Base-by-base conservation (phyloP, 2,113 vertebrate species). In the Gymnogyps californianus region DNA sequence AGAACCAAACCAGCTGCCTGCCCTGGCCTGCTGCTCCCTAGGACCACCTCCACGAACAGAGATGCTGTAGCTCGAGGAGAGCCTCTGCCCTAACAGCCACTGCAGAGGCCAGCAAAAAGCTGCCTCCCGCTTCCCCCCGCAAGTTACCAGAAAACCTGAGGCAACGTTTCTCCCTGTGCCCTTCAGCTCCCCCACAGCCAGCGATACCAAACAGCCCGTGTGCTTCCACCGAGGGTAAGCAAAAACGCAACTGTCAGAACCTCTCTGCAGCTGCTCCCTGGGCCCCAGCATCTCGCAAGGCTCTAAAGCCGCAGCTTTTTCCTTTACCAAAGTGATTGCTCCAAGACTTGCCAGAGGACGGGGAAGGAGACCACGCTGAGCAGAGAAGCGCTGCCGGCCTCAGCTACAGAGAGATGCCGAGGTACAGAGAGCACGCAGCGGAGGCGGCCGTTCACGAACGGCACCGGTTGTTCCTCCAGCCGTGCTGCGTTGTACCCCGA, bases 51-150 rank as follows among this genome's bases (percentile, higher is more conserved):
- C 36, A 7, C 25, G 2, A 25, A 16, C 42, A 17, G 87, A 17
- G 72, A 51, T 57, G 79, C 87, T 17, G 83, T 8, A 47, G 54
- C 83, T 57, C 9, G 12, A 55, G 80, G n/a, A 84, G 47, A 70
- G 40, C 93, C 89, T 70, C 21, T 76, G 83, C 76, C 69, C 89
- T 2, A 16, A 11, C 13, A 19, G 54, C 46, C 87, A 51, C 94
- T 85, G 90, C 92, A 90, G 94, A 93, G 88, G n/a, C 74, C 66
- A 44, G 46, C 1, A 47, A 6, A 20, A 67, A 65, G 7, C 88
- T 44, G 77, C 59, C 49, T 59, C 80, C 57, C 10, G 5, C 21
- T 20, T 64, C 17, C 8, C 31, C 12, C 17, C 25, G 54, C 29
- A 31, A 82, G 74, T 62, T 57, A 20, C 24, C 85, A 34, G 46